Evolutionary conservation across 2,113 vertebrate species (phyloP), one percentile per base, ranked within the genome.

Genomic region (Clarias batrachus): DNA sequence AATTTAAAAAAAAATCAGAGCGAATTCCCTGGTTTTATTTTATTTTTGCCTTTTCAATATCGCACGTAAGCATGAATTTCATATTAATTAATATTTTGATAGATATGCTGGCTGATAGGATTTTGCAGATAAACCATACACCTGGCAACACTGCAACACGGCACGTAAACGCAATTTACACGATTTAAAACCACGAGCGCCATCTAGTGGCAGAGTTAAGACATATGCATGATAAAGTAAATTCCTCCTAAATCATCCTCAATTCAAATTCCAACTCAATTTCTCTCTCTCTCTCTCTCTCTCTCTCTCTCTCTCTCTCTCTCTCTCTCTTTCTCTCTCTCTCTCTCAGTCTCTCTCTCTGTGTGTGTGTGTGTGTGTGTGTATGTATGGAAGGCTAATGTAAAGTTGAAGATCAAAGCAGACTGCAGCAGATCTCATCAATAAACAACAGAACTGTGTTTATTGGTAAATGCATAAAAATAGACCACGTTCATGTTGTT

Each of bases 171-270:
- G 48, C 23, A 10, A 9, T 4, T 66, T 19, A 62, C 33, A n/a
- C 52, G 76, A 84, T 89, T 91, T 91, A 93, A 92, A 92, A 83
- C 85, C 92, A 84, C 93, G 84, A 94, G 91, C 93, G 92, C 92
- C 94, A 94, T 93, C 95, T 95, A 93, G 93, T 94, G 95, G 13
- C 54, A 0, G 16, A 73, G 66, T 37, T 37, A 33, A 17, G 27
- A n/a, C 30, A 4, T 65, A 33, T 25, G 19, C 7, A 48, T 16
- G 27, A 2, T 2, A 3, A 12, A 7, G 1, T 73, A 73, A 41
- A 73, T 41, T 48, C 7, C 48, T 48, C 48, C 41, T 48, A 48
- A 48, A 48, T 6, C 41, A 48, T 48, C 41, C 41, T 48, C 41
- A 48, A 48, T 48, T 48, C 41, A 48, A 48, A 48, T 48, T 48